Conservation (phyloP, 2,113 vertebrate species). For the Willisornis vidua region DNA sequence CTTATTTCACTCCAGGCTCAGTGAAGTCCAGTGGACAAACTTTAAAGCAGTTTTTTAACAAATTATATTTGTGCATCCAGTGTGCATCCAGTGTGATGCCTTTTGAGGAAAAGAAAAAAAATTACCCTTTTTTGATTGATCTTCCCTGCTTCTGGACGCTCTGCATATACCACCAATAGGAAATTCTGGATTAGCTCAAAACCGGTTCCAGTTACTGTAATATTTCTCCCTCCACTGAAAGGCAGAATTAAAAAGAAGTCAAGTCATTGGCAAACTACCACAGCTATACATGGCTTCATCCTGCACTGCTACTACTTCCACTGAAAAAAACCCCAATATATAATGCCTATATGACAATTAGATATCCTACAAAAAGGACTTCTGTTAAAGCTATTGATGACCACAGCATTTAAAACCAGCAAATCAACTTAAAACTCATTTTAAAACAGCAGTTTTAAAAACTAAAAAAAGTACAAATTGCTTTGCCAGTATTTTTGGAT, state of each 20-base stretch:
- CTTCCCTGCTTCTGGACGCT: slow-evolving; percentile 65
- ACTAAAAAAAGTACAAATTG: not conserved
- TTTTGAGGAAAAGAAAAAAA: not conserved
- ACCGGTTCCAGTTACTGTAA: slow-evolving; percentile 82
- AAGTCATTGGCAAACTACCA: not conserved
- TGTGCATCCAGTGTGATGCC: not conserved
- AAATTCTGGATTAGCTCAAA: slow-evolving; percentile 90
- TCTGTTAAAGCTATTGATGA: not conserved
- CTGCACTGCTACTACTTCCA: not conserved
- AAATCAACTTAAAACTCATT: not conserved
- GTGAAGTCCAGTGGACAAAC: not conserved
- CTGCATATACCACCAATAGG: slow-evolving; percentile 79
- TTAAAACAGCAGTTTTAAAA: not conserved
- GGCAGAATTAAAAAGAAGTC: slow-evolving; percentile 21
- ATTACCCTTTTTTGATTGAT: slow-evolving; percentile 29
- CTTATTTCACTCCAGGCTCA: not conserved
- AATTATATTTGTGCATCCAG: not conserved
- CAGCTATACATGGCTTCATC: not conserved
- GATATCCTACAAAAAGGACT: not conserved
- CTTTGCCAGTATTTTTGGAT: not conserved
- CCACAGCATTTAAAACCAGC: not conserved
- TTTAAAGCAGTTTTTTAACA: not conserved
- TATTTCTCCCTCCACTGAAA: slow-evolving; percentile 89
- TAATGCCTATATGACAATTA: not conserved
- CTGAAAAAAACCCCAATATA: not conserved